Percentiles rank a stretch among this genome's conserved stretches.
Evolutionary conservation across 1,140 invertebrate species (phyloP).

Genomic region (Trichomalopsis sarcophagae): DNA sequence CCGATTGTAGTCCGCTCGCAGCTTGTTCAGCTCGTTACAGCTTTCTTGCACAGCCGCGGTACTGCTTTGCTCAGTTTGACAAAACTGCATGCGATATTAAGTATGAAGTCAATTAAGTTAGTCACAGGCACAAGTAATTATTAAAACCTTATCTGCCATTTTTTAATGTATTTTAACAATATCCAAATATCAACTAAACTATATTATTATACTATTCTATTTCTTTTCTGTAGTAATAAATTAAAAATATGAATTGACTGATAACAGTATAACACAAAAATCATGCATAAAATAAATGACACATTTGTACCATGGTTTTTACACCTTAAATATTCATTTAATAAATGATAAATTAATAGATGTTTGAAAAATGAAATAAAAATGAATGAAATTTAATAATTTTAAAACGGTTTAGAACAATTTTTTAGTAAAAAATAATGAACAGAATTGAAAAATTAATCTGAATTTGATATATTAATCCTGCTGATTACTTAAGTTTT

Average conservation of each 20-base stretch:
- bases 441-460: too few species aligned
- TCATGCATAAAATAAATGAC: conserved; percentile 16
- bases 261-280: background rate
- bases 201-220: too few species aligned
- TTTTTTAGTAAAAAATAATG: background rate
- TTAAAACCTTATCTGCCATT: background rate
- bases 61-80: conserved; percentile 69
- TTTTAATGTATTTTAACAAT: background rate
- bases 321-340: conserved; percentile 18
- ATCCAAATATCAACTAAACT: too few species aligned
- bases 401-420: background rate
- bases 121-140: conserved; percentile 54
- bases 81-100: conserved; percentile 68
- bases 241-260: background rate
- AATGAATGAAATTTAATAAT: background rate
- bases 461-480: too few species aligned
- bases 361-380: background rate
- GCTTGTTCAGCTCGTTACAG: conserved; percentile 66
- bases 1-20: conserved; percentile 65
- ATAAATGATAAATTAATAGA: background rate
- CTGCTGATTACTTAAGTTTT: background rate
- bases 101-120: conserved; percentile 57
- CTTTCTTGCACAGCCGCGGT: conserved; percentile 55
- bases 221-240: background rate
- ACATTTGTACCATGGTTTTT: background rate